Evolutionary conservation across 2,797 vertebrate species (phyloP), one percentile per base, ranked within the genome.

Genomic region (Lophius americanus): DNA sequence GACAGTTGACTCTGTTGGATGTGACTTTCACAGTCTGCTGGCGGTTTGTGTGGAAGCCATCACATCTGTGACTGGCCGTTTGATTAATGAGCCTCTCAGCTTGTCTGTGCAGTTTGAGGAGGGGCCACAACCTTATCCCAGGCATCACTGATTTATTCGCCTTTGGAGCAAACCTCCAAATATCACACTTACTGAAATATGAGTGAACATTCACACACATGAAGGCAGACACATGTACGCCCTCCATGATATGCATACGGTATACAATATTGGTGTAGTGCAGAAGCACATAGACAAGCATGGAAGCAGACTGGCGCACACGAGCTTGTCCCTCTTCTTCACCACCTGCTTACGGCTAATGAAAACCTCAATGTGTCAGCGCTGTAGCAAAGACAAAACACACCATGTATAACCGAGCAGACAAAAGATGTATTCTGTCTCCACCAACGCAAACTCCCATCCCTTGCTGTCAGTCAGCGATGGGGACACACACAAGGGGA

Each of bases 1-100:
- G 94, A 94, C 94, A 95, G 91, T 95, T 94, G 90, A 89, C 89
- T 93, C 90, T 94, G 94, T 92, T 94, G 91, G 94, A 96, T 96
- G 94, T 98, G 96, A 98, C 97, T 98, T 98, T 98, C 96, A 98
- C 96, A 98, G 96, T 96, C 96, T 95, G 95, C 91, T 98, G 95
- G 93, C 93, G 94, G 95, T 95, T 93, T 95, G 95, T 93, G 94
- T 95, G 94, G 94, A 96, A 96, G 93, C 91, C 93, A 96, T 96
- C 96, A 98, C 96, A 98, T 96, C 96, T 97, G 96, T 95, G 95
- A 96, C 94, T 96, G 94, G 84, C 88, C 73, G 84, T 93, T 94
- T 98, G 97, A 98, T 98, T 97, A 98, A 99, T 98, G 97, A 97
- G 95, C 94, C 96, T 96, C 95, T 96, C 96, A 96, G 93, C 89